Conservation (phyloP, 2,113 vertebrate species). For the Myodes glareolus region DNA sequence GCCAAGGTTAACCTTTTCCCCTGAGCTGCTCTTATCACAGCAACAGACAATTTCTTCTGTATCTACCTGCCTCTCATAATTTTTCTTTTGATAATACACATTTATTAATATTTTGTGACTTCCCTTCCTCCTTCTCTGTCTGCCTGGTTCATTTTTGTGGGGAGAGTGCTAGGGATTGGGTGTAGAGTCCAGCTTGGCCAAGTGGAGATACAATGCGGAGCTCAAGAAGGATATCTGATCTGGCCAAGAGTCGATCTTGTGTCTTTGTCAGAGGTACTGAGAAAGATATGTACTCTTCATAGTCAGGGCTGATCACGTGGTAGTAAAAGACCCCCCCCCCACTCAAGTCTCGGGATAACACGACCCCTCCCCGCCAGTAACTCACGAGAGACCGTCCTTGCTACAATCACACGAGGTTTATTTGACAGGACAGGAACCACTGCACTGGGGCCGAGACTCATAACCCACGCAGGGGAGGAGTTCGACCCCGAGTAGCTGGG, state of each 20-base stretch:
- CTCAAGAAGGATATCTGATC: not conserved
- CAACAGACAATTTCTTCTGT: not conserved
- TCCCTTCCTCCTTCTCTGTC: not conserved
- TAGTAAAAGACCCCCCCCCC: not conserved
- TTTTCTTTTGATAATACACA: not conserved
- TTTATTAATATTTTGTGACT: not conserved
- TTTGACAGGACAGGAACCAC: no score
- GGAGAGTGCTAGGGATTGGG: not conserved
- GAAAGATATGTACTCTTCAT: not conserved
- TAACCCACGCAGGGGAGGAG: no score
- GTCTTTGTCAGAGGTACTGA: not conserved
- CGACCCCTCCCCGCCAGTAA: no score
- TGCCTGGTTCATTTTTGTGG: not conserved
- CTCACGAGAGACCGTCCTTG: no score
- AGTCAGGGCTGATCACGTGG: not conserved
- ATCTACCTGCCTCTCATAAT: slow-evolving; percentile 26
- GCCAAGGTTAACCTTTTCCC: not conserved
- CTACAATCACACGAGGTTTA: no score
- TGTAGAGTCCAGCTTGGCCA: not conserved
- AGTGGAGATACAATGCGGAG: not conserved
- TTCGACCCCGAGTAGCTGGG: no score
- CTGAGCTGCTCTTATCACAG: not conserved
- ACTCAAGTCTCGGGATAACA: no score
- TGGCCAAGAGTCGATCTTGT: not conserved
- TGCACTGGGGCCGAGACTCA: no score